phyloP scores from a whole-genome alignment of 2,888 invertebrate genomes.

The Tiliacea aurago region DNA sequence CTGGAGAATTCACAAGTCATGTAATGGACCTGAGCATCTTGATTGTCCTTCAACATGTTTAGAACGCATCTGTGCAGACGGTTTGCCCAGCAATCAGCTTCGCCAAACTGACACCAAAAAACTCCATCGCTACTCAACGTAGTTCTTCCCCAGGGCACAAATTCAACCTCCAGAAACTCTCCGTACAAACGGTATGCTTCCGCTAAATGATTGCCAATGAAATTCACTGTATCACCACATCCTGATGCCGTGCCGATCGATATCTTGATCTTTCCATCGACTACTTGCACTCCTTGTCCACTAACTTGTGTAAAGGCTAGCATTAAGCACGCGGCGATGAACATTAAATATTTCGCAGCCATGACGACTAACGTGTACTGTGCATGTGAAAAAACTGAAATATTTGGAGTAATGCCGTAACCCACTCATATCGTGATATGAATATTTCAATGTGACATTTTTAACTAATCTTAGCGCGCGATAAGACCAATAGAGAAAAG shows the following conservation, averaged over 20 bases:
- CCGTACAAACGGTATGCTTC: conserved; percentile 77
- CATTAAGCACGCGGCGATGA: conserved; percentile 53
- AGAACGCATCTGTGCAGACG: conserved; percentile 83
- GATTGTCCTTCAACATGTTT: conserved; percentile 74
- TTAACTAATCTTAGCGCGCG: conserved; percentile 31
- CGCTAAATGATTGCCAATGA: conserved; percentile 74
- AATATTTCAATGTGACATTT: conserved; percentile 38
- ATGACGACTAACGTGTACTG: conserved; percentile 62
- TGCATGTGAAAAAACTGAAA: conserved; percentile 56
- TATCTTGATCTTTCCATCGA: conserved; percentile 82
- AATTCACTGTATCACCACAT: conserved; percentile 79
- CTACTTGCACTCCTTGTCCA: conserved; percentile 67
- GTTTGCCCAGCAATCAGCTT: conserved; percentile 84
- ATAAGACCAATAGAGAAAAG: conserved; percentile 27
- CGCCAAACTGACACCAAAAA: conserved; percentile 78
- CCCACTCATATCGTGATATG: conserved; percentile 42
- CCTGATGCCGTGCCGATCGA: conserved; percentile 80
- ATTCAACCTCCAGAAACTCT: conserved; percentile 81
- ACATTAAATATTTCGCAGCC: conserved; percentile 60
- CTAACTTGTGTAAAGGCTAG: conserved; percentile 55
- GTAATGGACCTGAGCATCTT: conserved; percentile 79
- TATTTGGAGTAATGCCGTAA: conserved; percentile 30
- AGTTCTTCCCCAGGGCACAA: conserved; percentile 86
- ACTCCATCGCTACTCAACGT: conserved; percentile 68
- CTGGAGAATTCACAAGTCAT: conserved; percentile 83